Base-by-base conservation (phyloP, 1,140 invertebrate genomes). In the Euwallacea similis region DNA sequence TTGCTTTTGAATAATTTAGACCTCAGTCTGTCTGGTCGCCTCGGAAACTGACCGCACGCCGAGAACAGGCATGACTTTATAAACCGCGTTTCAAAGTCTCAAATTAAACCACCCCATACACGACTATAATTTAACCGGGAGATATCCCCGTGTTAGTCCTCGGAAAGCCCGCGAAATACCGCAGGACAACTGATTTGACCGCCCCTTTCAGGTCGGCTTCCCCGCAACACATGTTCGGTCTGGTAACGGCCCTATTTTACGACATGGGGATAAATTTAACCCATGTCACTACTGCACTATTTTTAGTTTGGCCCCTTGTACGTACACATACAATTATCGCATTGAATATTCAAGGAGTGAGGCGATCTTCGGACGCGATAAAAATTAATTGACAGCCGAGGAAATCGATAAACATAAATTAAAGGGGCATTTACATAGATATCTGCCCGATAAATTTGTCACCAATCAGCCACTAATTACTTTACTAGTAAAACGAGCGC, bases 151-250 rank as follows among this genome's bases (percentile, higher is more conserved):
- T 33, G 21, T 33, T 33, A 33, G 21, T 33, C 21, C 21, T 33
- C 21, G 21, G 46, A 13, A 50, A 11, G 46, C 13, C 13, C 46
- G 55, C 56, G 58, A 68, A 68, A 68, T 68, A 60, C 66, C 66
- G 66, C 66, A 68, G 66, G 66, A 68, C 66, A 61, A 68, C 66
- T 68, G 66, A 68, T 68, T 68, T 60, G 66, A 68, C 66, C 66
- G 66, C 66, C 66, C 56, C 50, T 68, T 68, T 47, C 66, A 60
- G 56, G 66, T 68, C 50, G 33, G 21, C 43, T n/a, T 47, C 15
- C 55, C 66, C 66, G 53, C 66, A 60, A 68, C 66, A 68, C 43
- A 41, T 68, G 66, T 68, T 68, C 60, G 53, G 43, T 68, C 55
- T 47, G 66, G 66, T 68, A 60, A 68, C 66, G 60, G 55, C 66